Base-by-base conservation (phyloP, 2,888 invertebrate species). In the Neocrepidodera transversa region DNA sequence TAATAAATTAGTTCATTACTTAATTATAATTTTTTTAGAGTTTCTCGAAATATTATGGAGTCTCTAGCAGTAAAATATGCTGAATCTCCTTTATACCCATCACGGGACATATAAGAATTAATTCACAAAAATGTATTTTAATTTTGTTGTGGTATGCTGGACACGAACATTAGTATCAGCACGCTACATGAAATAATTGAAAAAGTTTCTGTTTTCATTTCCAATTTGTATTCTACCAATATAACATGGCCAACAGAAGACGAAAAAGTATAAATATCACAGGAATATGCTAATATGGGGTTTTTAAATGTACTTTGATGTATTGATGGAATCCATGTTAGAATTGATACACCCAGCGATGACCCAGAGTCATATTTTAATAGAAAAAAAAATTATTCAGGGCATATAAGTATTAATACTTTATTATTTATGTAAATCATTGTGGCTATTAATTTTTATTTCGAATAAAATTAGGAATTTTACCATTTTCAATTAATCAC, bases 321-420 rank as follows among this genome's bases (percentile, higher is more conserved):
- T 18, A 58, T 61, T 45, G 63, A 61, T 56, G 63, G 60, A 1
- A 57, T 52, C 14, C 66, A 64, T 26, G 55, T 62, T 11, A 54
- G 36, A 38, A 62, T 67, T n/a, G 62, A 67, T 35, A 64, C 63
- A 28, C 66, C 64, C 7, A 45, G 42, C 45, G 51, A 60, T 30
- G 63, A 63, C 58, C 51, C 61, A 13, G 63, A 65, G 26, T 65
- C 58, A 14, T 66, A 66, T 56, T 11, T 57, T n/a, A 63, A 61
- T 32, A 30, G 58, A 11, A 59, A 53, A 18, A 53, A 53, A 18
- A 30, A 16, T 43, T 43, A 53, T 43, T 53, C 53, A 16, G 18
- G 45, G 10, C 47, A 55, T 16, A 47, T 55, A 14, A 32, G 20
- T 16, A 1, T 6, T 45, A 45, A 13, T n/a, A n/a, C n/a, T n/a